These are phyloP conservation scores for Neocloeon triangulifer DNA, from an alignment of 1,140 invertebrate genomes.

Conservation along the genomic window DNA sequence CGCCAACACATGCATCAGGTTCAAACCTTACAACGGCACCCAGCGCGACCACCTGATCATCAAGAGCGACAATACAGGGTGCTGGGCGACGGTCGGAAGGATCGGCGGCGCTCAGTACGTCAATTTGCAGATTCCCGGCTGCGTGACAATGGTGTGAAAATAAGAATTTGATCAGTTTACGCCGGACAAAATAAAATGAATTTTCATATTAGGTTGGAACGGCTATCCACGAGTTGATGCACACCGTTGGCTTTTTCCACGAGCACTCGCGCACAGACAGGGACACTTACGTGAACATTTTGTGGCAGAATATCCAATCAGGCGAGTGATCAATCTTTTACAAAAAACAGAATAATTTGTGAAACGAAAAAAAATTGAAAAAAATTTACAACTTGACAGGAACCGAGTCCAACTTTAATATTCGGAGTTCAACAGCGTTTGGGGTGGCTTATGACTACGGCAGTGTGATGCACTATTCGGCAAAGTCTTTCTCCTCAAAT, in stretches of 20 bases:
- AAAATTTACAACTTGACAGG: too few relatives aligned
- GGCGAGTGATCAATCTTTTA: too few relatives aligned
- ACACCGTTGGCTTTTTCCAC: slow-evolving; percentile 66
- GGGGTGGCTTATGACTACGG: slow-evolving; percentile 53
- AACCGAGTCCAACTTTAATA: slow-evolving; percentile 51
- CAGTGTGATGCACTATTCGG: slow-evolving; percentile 68
- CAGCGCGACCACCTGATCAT: slow-evolving; percentile 45
- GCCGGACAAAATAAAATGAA: too few relatives aligned
- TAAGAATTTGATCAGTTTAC: too few relatives aligned
- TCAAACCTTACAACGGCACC: slow-evolving; percentile 33
- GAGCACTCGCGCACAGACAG: slow-evolving; percentile 64
- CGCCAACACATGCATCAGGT: slow-evolving; percentile 46
- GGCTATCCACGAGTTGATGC: slow-evolving; percentile 66
- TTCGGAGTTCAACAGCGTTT: slow-evolving; percentile 34
- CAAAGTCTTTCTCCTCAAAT: slow-evolving; percentile 50
- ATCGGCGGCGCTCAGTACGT: slow-evolving; percentile 41
- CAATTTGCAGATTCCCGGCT: slow-evolving; percentile 49
- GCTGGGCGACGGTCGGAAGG: slow-evolving; percentile 56
- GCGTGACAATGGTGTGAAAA: slow-evolving; percentile 33
- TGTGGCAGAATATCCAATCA: slow-evolving; percentile 44
- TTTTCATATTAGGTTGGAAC: too few relatives aligned
- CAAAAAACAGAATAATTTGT: too few relatives aligned
- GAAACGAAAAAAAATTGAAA: too few relatives aligned
- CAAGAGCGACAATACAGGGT: slow-evolving; percentile 40
- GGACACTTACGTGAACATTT: slow-evolving; percentile 45